These are phyloP conservation scores for Colossoma macropomum DNA, from an alignment of 2,113 vertebrate genomes.

Conservation along the genomic window DNA sequence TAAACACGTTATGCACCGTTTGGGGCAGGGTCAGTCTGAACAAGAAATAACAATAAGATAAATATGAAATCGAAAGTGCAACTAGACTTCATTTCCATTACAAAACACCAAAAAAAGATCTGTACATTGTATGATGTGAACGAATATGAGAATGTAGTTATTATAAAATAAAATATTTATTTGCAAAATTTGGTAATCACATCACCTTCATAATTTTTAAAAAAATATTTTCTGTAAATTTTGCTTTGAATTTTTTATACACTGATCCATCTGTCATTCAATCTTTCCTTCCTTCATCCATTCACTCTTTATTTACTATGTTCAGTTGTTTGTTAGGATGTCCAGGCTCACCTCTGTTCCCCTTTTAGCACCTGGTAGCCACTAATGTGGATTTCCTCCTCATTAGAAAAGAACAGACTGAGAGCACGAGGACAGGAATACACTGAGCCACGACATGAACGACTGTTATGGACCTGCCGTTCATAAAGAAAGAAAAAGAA, in stretches of 20 bases:
- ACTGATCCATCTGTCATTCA: no score
- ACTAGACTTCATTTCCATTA: not conserved
- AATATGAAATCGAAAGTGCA: not conserved
- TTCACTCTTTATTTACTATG: not conserved
- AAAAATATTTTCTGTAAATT: no score
- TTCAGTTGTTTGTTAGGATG: not conserved
- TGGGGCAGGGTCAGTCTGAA: constrained; percentile 87
- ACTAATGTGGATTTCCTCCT: constrained; percentile 92
- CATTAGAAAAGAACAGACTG: constrained; percentile 93
- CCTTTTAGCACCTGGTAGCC: constrained; percentile 91
- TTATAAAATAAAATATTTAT: no score
- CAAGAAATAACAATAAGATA: constrained; percentile 39
- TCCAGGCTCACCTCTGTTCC: constrained; percentile 80
- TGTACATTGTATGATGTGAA: not conserved
- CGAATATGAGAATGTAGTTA: no score
- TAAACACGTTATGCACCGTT: constrained; percentile 87
- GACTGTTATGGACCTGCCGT: constrained; percentile 91
- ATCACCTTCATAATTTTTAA: no score
- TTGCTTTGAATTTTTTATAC: no score
- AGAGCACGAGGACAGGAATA: constrained; percentile 90
- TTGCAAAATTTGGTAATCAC: no score
- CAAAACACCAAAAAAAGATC: not conserved
- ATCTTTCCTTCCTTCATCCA: not conserved
- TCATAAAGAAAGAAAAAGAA: constrained; percentile 28
- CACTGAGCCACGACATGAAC: constrained; percentile 84